Evolutionary conservation across 1,140 invertebrate genomes (phyloP), one percentile per base, ranked within the genome.

Genomic region (Anastrepha obliqua): DNA sequence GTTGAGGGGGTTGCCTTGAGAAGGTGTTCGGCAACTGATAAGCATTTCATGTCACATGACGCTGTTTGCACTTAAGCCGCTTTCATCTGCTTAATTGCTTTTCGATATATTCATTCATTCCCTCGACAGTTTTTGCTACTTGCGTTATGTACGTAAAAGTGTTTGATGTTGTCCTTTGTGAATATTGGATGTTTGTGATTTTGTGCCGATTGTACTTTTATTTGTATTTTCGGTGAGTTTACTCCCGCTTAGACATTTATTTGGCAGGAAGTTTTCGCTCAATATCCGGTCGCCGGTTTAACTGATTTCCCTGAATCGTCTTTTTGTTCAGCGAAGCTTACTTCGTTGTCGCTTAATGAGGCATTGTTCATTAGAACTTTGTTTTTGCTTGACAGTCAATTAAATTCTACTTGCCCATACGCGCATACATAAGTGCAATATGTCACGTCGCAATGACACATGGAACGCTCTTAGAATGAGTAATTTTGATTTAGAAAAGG

Each of bases 21-120:
- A 62, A 87, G 86, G 65, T 70, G 86, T 87, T 87, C 55, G 85
- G 15, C 44, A 70, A 67, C 86, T 87, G 86, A 87, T 87, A 87
- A 87, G 86, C 44, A 87, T 87, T 87, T 70, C 86, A 87, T 87
- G 86, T 87, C 86, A 87, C 86, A 87, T 70, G 64, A 29, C 15
- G 17, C 47, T 87, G 64, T 87, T 87, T 87, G 64, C 64, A 39
- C 86, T 87, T 87, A 87, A 87, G 86, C 86, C 44, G 59, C 86
- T 87, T 70, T 87, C 86, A 70, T 87, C 58, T 87, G 62, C 86
- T 87, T 87, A 87, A 87, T 87, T 87, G 86, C 86, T 87, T 87
- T 70, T 87, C 74, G 47, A 81, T 81, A 81, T 81, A 81, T 81
- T 81, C 74, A 17, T 81, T 81, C 47, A 81, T 55, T 58, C n/a